These are phyloP conservation scores for Enteromius thamalakanensis DNA, from an alignment of 2,797 vertebrate genomes.

Conservation along the genomic window DNA sequence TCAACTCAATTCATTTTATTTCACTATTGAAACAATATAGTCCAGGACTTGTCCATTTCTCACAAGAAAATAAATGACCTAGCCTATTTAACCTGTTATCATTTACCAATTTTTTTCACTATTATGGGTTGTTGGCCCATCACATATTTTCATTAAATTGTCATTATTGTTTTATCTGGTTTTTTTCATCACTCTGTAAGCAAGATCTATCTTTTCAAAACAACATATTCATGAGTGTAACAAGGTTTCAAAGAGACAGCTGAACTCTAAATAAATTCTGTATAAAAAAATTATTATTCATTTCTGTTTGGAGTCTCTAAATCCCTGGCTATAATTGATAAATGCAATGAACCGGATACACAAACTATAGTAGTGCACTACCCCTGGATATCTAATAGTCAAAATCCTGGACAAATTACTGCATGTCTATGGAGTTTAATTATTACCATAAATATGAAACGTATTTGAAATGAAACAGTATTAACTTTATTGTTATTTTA, in stretches of 20 bases:
- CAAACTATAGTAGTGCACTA: not conserved
- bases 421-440: not conserved
- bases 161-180: not conserved
- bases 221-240: too few relatives aligned
- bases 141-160: not conserved
- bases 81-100: not conserved
- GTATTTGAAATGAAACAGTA: not conserved
- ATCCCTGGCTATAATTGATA: not conserved
- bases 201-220: not conserved
- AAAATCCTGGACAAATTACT: not conserved
- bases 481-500: not conserved
- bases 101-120: not conserved
- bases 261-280: not conserved
- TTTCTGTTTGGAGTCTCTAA: not conserved
- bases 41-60: not conserved
- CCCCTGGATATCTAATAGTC: too few relatives aligned
- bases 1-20: not conserved
- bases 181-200: not conserved
- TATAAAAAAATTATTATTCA: not conserved
- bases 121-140: not conserved
- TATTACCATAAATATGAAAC: not conserved
- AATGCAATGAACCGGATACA: not conserved
- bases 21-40: not conserved
- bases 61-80: not conserved
- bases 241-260: not conserved